Percentiles rank a stretch among this genome's conserved stretches.
These are phyloP conservation scores for Catotricha subobsoleta DNA, from an alignment of 2,888 invertebrate species.

Conservation along the genomic window DNA sequence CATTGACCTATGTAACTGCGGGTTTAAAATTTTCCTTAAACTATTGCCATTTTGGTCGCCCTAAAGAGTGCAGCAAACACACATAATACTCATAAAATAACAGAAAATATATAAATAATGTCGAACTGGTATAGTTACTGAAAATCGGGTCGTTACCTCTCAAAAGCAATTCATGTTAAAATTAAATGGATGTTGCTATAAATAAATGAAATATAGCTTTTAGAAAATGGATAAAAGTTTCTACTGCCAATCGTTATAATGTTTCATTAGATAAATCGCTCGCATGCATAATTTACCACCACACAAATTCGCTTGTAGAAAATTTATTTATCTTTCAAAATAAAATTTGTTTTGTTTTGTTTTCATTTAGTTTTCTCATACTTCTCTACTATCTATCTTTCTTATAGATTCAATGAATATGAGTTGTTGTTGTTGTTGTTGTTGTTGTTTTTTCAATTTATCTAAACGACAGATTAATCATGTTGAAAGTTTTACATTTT, in stretches of 20 bases:
- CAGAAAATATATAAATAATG: too few species aligned
- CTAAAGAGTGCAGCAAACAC: too few species aligned
- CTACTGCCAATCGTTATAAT: conserved; percentile 4
- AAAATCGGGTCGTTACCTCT: background rate
- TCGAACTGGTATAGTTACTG: too few species aligned
- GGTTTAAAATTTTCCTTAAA: too few species aligned
- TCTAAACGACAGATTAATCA: conserved; percentile 4
- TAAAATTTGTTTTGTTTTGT: background rate
- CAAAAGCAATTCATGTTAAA: conserved; percentile 3
- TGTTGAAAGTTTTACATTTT: conserved; percentile 3
- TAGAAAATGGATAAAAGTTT: too few species aligned
- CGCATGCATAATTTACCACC: conserved; percentile 4
- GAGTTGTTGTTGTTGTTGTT: background rate
- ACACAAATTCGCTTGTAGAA: conserved; percentile 2
- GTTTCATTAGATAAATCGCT: conserved; percentile 4
- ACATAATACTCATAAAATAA: too few species aligned
- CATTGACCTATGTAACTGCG: too few species aligned
- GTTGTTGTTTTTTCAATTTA: background rate
- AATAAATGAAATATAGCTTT: conserved; percentile 1
- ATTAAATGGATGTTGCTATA: conserved; percentile 3
- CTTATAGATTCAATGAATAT: background rate
- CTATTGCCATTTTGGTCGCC: too few species aligned
- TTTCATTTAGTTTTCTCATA: background rate
- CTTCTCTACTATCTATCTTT: background rate
- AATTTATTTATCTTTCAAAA: conserved; percentile 3